Conservation (phyloP, 2,113 vertebrate genomes). For the Stigmatopora nigra region DNA sequence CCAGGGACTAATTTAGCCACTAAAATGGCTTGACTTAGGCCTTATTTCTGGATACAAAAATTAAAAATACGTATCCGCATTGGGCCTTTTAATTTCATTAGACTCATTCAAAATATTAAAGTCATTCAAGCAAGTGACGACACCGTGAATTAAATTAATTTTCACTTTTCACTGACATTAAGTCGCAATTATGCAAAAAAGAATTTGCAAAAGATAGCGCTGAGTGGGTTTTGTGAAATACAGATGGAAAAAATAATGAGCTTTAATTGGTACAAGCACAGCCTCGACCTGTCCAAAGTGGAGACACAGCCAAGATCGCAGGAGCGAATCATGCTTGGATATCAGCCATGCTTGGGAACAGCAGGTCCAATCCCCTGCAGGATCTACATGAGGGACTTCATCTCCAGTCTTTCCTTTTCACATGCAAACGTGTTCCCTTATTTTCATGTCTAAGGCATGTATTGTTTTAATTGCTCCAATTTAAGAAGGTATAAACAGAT, state of each 20-base stretch:
- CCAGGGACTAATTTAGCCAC: background rate
- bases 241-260: slow-evolving; percentile 56
- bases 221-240: slow-evolving; percentile 20
- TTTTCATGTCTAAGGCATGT: slow-evolving; percentile 1
- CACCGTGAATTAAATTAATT: slow-evolving; percentile 44
- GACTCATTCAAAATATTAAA: slow-evolving; percentile 16
- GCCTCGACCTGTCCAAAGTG: slow-evolving; percentile 32
- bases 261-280: slow-evolving; percentile 49
- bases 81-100: slow-evolving; percentile 24
- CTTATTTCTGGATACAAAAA: slow-evolving; percentile 11
- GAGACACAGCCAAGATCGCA: slow-evolving; percentile 45
- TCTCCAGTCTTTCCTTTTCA: slow-evolving; percentile 23
- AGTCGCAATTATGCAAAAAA: slow-evolving; percentile 24
- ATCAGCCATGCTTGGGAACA: slow-evolving; percentile 36
- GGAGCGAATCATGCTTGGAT: slow-evolving; percentile 46
- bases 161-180: slow-evolving; percentile 24
- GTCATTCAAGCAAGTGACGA: slow-evolving; percentile 34
- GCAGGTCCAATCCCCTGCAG: slow-evolving; percentile 38
- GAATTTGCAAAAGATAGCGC: slow-evolving; percentile 31
- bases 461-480: background rate
- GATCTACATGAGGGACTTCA: slow-evolving; percentile 37
- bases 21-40: background rate
- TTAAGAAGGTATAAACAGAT: background rate
- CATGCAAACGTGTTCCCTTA: slow-evolving; percentile 16
- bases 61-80: slow-evolving; percentile 14